Conservation (phyloP, 2,113 vertebrate genomes). For the Austrofundulus limnaeus region DNA sequence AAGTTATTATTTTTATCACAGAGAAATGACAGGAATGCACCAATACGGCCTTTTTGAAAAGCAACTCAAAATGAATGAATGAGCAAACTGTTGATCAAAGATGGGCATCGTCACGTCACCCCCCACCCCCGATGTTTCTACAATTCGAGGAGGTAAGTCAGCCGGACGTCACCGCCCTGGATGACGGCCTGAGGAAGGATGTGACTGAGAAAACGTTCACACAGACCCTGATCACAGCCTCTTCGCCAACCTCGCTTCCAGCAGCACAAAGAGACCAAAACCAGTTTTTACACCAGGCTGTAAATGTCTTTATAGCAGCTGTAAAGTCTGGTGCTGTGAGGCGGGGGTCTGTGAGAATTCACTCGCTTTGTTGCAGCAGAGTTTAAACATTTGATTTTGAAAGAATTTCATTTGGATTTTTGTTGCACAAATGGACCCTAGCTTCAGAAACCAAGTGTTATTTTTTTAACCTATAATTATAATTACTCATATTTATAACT, state of each 20-base stretch:
- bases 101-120: background rate
- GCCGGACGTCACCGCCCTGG: background rate
- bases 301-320: conserved; percentile 7
- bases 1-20: too few species aligned
- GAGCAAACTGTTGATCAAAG: background rate
- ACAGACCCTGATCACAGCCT: background rate
- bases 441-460: too few species aligned
- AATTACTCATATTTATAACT: too few species aligned
- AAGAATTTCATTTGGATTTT: background rate
- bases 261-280: background rate
- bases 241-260: background rate
- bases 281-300: background rate
- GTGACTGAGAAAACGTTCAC: background rate
- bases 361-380: background rate
- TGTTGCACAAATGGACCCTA: too few species aligned
- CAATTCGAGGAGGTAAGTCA: background rate
- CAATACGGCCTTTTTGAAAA: too few species aligned
- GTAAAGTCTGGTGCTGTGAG: background rate
- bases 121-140: background rate
- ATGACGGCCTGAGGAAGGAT: background rate
- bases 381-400: background rate
- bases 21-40: too few species aligned
- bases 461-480: too few species aligned
- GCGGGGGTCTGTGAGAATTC: background rate
- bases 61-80: background rate